Percentiles rank a stretch among this genome's conserved stretches.
Evolutionary conservation across 1,140 invertebrate species (phyloP).

Genomic region (Elysia chlorotica): DNA sequence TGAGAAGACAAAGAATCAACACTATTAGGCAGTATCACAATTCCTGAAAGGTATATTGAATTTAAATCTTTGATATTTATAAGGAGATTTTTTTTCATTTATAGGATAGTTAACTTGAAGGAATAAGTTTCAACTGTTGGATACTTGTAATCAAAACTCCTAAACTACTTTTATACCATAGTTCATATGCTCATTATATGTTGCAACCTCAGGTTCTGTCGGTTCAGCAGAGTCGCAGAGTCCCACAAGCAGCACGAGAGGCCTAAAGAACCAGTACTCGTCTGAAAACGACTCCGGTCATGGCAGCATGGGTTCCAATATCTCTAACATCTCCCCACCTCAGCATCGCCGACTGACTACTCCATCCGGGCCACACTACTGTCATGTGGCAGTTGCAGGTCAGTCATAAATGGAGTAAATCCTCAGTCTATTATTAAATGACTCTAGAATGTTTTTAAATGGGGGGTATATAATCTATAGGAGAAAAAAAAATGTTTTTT

Average conservation of each 20-base stretch:
- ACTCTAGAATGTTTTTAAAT: neutral
- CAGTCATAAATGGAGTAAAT: neutral
- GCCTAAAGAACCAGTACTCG: conserved; percentile 28
- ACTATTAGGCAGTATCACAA: no score
- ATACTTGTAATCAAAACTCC: no score
- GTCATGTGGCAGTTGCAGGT: neutral
- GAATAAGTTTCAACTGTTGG: no score
- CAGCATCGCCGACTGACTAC: conserved; percentile 19
- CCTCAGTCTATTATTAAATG: neutral
- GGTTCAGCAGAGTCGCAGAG: conserved; percentile 72
- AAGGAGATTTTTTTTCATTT: no score
- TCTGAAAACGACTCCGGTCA: conserved; percentile 74
- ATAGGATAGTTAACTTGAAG: no score
- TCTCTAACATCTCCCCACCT: conserved; percentile 17
- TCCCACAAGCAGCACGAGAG: conserved; percentile 42
- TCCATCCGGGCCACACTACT: conserved; percentile 5
- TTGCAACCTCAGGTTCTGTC: conserved; percentile 77
- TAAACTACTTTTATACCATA: no score
- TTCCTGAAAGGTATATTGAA: no score
- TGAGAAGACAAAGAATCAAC: no score
- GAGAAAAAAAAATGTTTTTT: neutral
- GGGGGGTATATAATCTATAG: no score
- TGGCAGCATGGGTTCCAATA: conserved; percentile 64
- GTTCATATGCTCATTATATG: no score
- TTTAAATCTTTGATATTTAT: no score